Evolutionary conservation across 2,888 invertebrate species (phyloP).

Genomic region (Parapristionchus giblindavisi): DNA sequence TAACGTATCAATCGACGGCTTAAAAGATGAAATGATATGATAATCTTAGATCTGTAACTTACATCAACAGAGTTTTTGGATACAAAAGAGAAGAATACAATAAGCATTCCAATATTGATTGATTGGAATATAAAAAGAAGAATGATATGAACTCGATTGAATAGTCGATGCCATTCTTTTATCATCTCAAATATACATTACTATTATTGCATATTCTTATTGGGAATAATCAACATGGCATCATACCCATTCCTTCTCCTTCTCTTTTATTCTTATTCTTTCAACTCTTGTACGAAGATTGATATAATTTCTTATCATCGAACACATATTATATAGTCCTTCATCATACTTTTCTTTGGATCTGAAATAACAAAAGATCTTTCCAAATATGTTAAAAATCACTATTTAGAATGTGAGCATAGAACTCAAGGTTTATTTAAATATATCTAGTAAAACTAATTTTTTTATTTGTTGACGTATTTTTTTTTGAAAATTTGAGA

Average conservation of each 20-base stretch:
- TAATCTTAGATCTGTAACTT: constrained; percentile 11
- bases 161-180: constrained; percentile 22
- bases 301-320: constrained; percentile 31
- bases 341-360: too few species aligned
- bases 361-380: too few species aligned
- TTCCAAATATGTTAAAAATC: too few species aligned
- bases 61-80: constrained; percentile 21
- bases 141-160: constrained; percentile 5
- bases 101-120: constrained; percentile 19
- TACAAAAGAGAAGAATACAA: constrained; percentile 24
- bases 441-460: too few species aligned
- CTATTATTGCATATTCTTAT: too few species aligned
- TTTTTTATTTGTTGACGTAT: too few species aligned
- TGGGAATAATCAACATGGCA: too few species aligned
- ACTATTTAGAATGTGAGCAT: too few species aligned
- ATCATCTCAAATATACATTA: constrained; percentile 1
- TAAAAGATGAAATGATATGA: background rate
- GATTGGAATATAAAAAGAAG: background rate
- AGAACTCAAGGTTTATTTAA: too few species aligned
- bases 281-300: constrained; percentile 13
- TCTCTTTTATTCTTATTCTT: constrained; percentile 28
- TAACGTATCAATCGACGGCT: too few species aligned
- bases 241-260: constrained; percentile 23
- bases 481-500: too few species aligned
- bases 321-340: too few species aligned